Evolutionary conservation across 2,888 invertebrate species (phyloP).

Genomic region (Rotaria magnacalcarata): DNA sequence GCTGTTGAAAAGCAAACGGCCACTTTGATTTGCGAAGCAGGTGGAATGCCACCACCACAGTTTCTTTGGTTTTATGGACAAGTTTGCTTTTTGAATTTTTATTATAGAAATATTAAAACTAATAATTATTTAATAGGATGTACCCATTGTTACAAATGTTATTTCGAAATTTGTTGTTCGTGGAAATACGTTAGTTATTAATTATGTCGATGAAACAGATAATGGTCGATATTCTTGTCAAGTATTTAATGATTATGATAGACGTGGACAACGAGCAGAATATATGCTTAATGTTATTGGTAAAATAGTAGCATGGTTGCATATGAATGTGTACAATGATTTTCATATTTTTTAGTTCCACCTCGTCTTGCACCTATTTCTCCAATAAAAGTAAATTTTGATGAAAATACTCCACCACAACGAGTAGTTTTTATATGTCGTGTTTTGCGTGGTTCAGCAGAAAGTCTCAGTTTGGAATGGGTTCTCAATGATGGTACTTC

Average conservation of each 20-base stretch:
- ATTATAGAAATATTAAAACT: no score
- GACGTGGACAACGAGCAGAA: constrained; percentile 9
- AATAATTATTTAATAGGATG: not conserved
- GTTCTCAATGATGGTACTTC: not conserved
- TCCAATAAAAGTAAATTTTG: not conserved
- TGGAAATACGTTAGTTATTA: constrained; percentile 16
- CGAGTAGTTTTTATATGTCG: not conserved
- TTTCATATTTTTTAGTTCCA: not conserved
- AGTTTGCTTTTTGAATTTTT: not conserved
- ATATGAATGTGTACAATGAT: no score
- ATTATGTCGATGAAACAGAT: constrained; percentile 32
- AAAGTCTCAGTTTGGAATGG: not conserved
- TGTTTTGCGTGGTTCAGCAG: constrained; percentile 27
- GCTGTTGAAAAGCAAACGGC: constrained; percentile 27
- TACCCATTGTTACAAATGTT: not conserved
- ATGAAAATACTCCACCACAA: not conserved
- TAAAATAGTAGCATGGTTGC: not conserved
- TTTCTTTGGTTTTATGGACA: constrained; percentile 20
- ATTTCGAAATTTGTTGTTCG: constrained; percentile 23
- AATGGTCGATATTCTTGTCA: constrained; percentile 24
- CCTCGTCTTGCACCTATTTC: not conserved
- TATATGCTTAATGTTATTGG: constrained; percentile 33
- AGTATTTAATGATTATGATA: constrained; percentile 32
- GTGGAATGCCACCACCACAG: constrained; percentile 23
- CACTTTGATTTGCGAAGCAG: constrained; percentile 25